Conservation (phyloP, 2,888 invertebrate species). For the Drosophila nr. perissopoda region DNA sequence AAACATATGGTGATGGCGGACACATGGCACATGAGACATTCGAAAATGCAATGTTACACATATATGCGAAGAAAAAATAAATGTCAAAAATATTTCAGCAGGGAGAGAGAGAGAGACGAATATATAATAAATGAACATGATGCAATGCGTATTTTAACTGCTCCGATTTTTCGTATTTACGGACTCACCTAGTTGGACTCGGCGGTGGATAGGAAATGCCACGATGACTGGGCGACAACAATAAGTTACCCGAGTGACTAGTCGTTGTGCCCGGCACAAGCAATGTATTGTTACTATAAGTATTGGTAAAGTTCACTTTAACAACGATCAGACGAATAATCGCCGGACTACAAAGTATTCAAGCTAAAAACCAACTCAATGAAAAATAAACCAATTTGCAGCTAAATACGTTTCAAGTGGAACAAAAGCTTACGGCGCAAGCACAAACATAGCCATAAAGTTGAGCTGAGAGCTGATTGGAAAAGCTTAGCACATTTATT, state of each 20-base stretch:
- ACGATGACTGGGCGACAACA: slow-evolving; percentile 87
- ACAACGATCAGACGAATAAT: slow-evolving; percentile 38
- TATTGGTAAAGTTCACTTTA: slow-evolving; percentile 84
- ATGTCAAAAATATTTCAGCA: slow-evolving; percentile 9
- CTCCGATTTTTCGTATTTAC: slow-evolving; percentile 12
- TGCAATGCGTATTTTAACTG: neutral
- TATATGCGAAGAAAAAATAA: slow-evolving; percentile 22
- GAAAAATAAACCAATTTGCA: slow-evolving; percentile 30
- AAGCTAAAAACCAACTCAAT: slow-evolving; percentile 42
- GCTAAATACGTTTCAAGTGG: slow-evolving; percentile 31
- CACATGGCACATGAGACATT: slow-evolving; percentile 34
- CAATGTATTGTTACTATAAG: slow-evolving; percentile 86
- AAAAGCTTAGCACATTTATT: neutral
- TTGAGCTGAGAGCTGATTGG: slow-evolving; percentile 4
- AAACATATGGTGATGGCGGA: slow-evolving; percentile 17
- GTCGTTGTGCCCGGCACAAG: slow-evolving; percentile 86
- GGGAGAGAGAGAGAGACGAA: slow-evolving; percentile 5
- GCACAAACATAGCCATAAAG: slow-evolving; percentile 8
- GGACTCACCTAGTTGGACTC: slow-evolving; percentile 87
- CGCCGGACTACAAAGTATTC: slow-evolving; percentile 32
- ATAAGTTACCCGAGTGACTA: slow-evolving; percentile 84
- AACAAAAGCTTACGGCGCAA: slow-evolving; percentile 19
- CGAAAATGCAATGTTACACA: slow-evolving; percentile 28
- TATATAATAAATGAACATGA: slow-evolving; percentile 24
- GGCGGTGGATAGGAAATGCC: slow-evolving; percentile 94